phyloP scores from a whole-genome alignment of 1,140 invertebrate species.

The Dinoponera quadriceps region DNA sequence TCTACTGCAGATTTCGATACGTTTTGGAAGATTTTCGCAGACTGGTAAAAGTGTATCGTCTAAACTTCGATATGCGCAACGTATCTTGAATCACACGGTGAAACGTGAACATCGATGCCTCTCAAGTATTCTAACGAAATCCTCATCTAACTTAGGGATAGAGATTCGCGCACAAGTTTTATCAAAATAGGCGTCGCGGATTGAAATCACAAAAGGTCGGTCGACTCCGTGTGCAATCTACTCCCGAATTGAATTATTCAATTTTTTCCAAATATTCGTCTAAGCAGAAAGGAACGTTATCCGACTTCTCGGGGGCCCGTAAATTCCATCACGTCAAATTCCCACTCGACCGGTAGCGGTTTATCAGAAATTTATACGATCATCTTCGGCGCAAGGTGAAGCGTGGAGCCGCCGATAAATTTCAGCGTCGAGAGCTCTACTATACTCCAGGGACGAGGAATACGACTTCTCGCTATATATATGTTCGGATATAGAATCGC shows the following conservation, averaged over 20 bases:
- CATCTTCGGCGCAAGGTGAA: conserved; percentile 16
- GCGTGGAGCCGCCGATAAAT: conserved; percentile 37
- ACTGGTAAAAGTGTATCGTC: too few relatives aligned
- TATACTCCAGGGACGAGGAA: conserved; percentile 39
- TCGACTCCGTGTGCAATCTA: neutral
- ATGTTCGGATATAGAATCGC: conserved; percentile 32
- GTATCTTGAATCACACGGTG: too few relatives aligned
- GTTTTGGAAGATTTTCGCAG: too few relatives aligned
- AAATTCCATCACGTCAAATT: neutral
- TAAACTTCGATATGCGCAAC: too few relatives aligned
- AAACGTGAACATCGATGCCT: too few relatives aligned
- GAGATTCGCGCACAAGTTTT: too few relatives aligned
- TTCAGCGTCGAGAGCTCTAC: neutral
- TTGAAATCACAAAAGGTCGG: neutral
- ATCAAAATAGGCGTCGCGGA: too few relatives aligned
- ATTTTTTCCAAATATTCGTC: neutral
- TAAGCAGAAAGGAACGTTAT: neutral
- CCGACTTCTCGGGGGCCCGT: neutral
- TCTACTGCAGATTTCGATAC: too few relatives aligned
- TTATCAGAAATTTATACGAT: conserved; percentile 41
- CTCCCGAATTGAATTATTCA: neutral
- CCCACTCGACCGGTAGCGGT: conserved; percentile 31
- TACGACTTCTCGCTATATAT: conserved; percentile 22
- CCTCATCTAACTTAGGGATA: too few relatives aligned
- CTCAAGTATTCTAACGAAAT: too few relatives aligned